These are phyloP conservation scores for Stercorarius parasiticus DNA, from an alignment of 2,113 vertebrate genomes.

Conservation along the genomic window DNA sequence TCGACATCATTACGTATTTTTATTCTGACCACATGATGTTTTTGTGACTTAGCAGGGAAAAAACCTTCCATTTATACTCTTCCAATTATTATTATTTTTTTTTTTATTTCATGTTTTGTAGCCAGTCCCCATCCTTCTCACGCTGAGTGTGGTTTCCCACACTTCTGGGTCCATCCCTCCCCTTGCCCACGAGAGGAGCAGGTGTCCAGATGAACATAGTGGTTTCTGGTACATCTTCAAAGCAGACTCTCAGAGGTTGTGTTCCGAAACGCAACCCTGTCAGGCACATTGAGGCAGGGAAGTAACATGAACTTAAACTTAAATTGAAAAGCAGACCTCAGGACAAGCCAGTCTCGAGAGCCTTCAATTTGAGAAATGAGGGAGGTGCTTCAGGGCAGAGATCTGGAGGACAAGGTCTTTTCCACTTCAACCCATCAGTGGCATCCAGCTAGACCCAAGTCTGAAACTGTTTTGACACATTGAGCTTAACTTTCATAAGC, in stretches of 20 bases:
- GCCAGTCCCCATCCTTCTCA: not conserved
- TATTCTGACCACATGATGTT: not conserved
- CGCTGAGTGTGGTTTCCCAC: not conserved
- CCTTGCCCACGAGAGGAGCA: not conserved
- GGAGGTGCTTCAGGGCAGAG: not conserved
- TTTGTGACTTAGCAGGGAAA: not conserved
- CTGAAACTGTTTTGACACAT: not conserved
- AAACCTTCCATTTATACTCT: not conserved
- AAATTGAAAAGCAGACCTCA: not conserved
- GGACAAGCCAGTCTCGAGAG: not conserved
- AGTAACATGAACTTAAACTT: not conserved
- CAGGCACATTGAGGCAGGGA: not conserved
- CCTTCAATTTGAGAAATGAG: not conserved
- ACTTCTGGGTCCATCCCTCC: not conserved
- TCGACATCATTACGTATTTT: not conserved
- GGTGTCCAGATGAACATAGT: not conserved
- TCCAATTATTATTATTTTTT: not conserved
- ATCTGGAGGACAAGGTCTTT: not conserved
- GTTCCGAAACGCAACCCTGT: not conserved
- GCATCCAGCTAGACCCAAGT: not conserved
- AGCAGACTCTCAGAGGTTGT: not conserved
- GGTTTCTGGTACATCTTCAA: not conserved
- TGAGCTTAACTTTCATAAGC: not conserved
- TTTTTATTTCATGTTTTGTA: not conserved
- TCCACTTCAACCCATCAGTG: not conserved